phyloP scores from a whole-genome alignment of 1,140 invertebrate species.

The Dysdera silvatica region DNA sequence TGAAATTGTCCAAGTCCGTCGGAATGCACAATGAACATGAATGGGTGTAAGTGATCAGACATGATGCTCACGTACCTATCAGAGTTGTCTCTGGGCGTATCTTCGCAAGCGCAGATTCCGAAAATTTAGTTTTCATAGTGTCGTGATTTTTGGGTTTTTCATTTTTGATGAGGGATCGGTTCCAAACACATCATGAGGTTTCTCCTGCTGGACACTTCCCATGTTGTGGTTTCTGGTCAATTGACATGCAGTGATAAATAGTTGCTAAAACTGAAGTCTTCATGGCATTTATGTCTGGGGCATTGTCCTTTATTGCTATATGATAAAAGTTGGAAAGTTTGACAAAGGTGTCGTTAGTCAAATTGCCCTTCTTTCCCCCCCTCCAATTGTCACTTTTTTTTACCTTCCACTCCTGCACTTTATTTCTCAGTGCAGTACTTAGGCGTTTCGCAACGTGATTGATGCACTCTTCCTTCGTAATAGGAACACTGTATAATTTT shows the following conservation, averaged over 20 bases:
- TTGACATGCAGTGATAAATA: neutral
- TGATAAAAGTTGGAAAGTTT: slow-evolving; percentile 5
- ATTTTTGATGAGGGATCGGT: too few species aligned
- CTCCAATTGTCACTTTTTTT: neutral
- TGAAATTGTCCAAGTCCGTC: too few species aligned
- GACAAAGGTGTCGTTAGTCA: neutral
- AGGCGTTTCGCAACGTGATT: too few species aligned
- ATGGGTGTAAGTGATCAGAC: too few species aligned
- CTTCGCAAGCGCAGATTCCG: too few species aligned
- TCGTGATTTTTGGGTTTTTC: too few species aligned
- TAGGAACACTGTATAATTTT: neutral
- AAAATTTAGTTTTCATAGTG: too few species aligned
- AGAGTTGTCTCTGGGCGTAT: too few species aligned
- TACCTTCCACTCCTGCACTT: neutral
- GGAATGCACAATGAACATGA: too few species aligned
- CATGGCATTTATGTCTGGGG: neutral
- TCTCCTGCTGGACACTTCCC: neutral
- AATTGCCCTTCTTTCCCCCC: neutral
- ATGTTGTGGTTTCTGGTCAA: neutral
- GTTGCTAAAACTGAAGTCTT: slow-evolving; percentile 2
- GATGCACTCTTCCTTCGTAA: neutral
- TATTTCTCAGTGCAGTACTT: neutral
- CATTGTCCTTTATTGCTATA: neutral
- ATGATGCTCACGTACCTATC: too few species aligned
- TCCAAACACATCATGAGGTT: too few species aligned